phyloP scores from a whole-genome alignment of 2,113 vertebrate species.

The Elachura formosa region DNA sequence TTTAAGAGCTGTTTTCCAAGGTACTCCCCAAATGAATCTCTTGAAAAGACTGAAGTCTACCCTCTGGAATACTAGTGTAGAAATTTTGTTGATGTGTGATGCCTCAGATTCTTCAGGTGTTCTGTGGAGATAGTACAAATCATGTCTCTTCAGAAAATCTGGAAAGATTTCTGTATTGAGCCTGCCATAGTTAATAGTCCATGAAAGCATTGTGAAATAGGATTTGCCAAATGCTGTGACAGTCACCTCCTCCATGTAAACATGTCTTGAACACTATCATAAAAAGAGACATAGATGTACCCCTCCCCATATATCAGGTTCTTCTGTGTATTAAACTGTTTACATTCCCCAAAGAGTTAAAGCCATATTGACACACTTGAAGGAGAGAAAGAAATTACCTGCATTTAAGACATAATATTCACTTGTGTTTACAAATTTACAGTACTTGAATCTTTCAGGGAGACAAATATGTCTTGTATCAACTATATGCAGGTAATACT shows the following conservation, averaged over 20 bases:
- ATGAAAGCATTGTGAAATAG: neutral
- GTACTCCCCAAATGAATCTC: neutral
- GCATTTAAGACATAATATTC: neutral
- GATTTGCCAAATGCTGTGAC: neutral
- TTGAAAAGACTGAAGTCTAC: neutral
- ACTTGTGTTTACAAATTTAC: neutral
- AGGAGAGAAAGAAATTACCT: neutral
- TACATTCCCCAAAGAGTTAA: neutral
- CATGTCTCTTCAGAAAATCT: neutral
- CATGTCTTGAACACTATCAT: neutral
- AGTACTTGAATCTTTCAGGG: neutral
- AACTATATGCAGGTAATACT: neutral
- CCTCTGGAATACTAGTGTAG: neutral
- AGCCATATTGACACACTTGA: neutral
- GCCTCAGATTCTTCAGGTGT: neutral
- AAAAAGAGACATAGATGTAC: accelerated
- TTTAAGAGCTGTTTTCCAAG: neutral
- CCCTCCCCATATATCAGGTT: neutral
- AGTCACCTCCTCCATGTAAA: accelerated
- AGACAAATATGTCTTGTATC: neutral
- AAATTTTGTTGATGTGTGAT: neutral
- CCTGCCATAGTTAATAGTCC: neutral
- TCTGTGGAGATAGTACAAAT: neutral
- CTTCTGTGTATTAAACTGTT: neutral
- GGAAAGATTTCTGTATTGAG: neutral